Evolutionary conservation across 2,888 invertebrate species (phyloP).

Genomic region (Acleris literana): DNA sequence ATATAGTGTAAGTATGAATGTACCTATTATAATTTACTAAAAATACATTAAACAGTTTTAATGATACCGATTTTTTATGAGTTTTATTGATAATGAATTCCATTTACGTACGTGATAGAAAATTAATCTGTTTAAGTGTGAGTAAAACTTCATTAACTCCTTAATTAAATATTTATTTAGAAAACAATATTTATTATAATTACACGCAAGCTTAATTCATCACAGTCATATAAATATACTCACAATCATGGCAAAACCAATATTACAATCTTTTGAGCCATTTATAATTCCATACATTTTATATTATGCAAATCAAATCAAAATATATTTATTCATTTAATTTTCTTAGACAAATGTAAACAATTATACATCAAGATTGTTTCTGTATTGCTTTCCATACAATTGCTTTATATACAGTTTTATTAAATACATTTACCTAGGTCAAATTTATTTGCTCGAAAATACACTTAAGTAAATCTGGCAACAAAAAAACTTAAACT

Average conservation of each 20-base stretch:
- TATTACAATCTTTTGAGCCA: conserved; percentile 18
- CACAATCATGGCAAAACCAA: conserved; percentile 26
- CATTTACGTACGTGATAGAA: not conserved
- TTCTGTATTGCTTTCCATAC: too few species aligned
- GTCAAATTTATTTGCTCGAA: too few species aligned
- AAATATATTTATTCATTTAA: not conserved
- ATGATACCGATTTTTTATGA: conserved; percentile 42
- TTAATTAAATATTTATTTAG: conserved; percentile 21
- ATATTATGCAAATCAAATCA: not conserved
- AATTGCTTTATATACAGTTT: too few species aligned
- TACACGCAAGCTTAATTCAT: conserved; percentile 28
- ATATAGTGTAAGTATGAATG: conserved; percentile 75
- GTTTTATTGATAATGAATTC: conserved; percentile 3
- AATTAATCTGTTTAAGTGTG: not conserved
- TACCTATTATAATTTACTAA: conserved; percentile 64
- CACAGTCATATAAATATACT: conserved; percentile 31
- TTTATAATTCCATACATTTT: not conserved
- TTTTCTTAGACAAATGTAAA: conserved; percentile 1
- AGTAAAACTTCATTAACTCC: not conserved
- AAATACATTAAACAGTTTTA: conserved; percentile 71
- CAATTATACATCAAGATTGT: not conserved
- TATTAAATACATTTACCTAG: too few species aligned
- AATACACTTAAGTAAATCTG: too few species aligned
- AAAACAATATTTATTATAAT: conserved; percentile 5
- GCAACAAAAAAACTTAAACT: too few species aligned